Conservation (phyloP, 2,888 invertebrate species). For the Omphaloscelis lunosa region DNA sequence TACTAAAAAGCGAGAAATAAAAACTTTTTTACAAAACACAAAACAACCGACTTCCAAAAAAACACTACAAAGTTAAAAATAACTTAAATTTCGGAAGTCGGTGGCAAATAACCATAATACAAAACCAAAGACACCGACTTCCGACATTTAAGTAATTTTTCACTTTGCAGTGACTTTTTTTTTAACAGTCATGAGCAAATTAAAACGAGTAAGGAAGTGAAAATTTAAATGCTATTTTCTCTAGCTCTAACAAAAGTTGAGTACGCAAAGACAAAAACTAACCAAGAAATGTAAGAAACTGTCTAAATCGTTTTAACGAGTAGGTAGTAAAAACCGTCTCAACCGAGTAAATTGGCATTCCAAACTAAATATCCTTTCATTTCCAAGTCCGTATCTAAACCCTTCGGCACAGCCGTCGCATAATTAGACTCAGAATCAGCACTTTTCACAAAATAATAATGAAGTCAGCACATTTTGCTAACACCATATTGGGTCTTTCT, state of each 20-base stretch:
- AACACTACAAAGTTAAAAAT: too few relatives aligned
- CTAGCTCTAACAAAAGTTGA: not conserved
- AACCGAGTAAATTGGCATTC: slow-evolving; percentile 16
- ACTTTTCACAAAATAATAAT: slow-evolving; percentile 44
- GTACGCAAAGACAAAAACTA: not conserved
- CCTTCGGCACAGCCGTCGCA: slow-evolving; percentile 38
- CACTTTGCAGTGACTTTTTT: too few relatives aligned
- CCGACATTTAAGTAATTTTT: too few relatives aligned
- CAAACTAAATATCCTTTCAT: slow-evolving; percentile 18
- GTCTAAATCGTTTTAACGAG: not conserved
- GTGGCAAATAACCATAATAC: too few relatives aligned
- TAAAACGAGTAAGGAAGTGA: not conserved
- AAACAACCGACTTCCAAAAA: too few relatives aligned
- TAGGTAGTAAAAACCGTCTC: slow-evolving; percentile 6
- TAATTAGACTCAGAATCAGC: slow-evolving; percentile 58
- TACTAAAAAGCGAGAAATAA: too few relatives aligned
- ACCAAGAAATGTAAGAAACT: not conserved
- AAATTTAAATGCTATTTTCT: not conserved
- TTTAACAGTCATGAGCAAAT: too few relatives aligned
- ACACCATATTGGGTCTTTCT: slow-evolving; percentile 23
- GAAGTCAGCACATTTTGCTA: slow-evolving; percentile 46
- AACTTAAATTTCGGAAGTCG: too few relatives aligned
- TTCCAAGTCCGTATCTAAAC: slow-evolving; percentile 29
- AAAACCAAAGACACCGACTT: too few relatives aligned
- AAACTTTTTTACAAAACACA: too few relatives aligned